Percentiles rank a stretch among this genome's conserved stretches.
Evolutionary conservation across 2,797 vertebrate genomes (phyloP).

Genomic region (Nasua narica): DNA sequence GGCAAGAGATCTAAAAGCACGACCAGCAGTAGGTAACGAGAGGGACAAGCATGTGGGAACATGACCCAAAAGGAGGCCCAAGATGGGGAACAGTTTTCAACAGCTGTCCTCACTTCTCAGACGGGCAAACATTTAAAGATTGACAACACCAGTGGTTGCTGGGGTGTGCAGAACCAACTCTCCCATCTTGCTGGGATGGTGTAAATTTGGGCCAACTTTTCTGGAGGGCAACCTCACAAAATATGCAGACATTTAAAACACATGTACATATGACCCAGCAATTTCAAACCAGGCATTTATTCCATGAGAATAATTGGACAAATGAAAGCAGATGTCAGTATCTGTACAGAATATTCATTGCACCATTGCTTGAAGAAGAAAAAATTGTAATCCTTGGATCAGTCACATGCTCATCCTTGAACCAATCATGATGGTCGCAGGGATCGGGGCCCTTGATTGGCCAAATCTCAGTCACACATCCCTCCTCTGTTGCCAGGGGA

Average conservation of each 20-base stretch:
- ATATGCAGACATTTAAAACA: background rate
- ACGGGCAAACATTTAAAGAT: background rate
- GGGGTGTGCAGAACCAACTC: background rate
- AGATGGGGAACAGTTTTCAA: background rate
- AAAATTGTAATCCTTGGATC: background rate
- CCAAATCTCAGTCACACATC: background rate
- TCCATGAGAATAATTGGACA: background rate
- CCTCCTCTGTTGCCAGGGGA: background rate
- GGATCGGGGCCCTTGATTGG: background rate
- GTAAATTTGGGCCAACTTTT: background rate
- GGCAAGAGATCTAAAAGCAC: conserved; percentile 9
- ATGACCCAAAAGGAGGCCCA: background rate
- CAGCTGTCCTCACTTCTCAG: conserved; percentile 36
- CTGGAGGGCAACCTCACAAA: background rate
- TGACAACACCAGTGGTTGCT: conserved; percentile 29
- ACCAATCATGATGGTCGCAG: background rate
- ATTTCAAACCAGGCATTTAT: background rate
- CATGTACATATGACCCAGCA: background rate
- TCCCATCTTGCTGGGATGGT: background rate
- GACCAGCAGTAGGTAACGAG: background rate
- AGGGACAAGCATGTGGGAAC: background rate
- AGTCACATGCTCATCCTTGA: background rate
- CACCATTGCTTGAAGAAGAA: background rate
- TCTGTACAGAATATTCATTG: background rate
- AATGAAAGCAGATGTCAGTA: background rate